These are phyloP conservation scores for Triplophysa yarkandensis DNA, from an alignment of 2,797 vertebrate genomes.

Conservation along the genomic window DNA sequence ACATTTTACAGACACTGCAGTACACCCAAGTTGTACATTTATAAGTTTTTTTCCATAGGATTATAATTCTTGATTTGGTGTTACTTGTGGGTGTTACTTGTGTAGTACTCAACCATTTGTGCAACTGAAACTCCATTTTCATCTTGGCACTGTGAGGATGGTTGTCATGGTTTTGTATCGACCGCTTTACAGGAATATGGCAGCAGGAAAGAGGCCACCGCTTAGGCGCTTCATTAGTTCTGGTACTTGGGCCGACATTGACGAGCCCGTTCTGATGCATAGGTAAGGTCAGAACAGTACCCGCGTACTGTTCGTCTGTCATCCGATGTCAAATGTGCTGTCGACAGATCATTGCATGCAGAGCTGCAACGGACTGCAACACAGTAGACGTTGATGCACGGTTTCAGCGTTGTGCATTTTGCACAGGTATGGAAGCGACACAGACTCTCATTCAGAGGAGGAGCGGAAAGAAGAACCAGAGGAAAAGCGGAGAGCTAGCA, in stretches of 20 bases:
- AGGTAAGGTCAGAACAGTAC: conserved; percentile 79
- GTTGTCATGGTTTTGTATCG: conserved; percentile 53
- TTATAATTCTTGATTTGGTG: neutral
- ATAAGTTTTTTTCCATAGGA: conserved; percentile 2
- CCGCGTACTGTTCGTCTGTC: conserved; percentile 42
- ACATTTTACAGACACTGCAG: neutral
- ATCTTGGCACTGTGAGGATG: conserved; percentile 52
- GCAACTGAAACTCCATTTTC: neutral
- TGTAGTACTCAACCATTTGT: neutral
- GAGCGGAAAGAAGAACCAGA: conserved; percentile 61
- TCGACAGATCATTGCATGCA: neutral
- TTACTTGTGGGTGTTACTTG: neutral
- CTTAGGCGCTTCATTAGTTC: conserved; percentile 90
- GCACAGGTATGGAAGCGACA: conserved; percentile 67
- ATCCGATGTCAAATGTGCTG: conserved; percentile 6
- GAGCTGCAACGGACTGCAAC: neutral
- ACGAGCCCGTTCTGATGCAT: conserved; percentile 75
- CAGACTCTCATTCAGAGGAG: conserved; percentile 68
- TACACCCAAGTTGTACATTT: neutral
- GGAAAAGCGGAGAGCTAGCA: conserved; percentile 76
- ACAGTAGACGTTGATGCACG: neutral
- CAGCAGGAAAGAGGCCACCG: conserved; percentile 86
- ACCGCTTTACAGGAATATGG: conserved; percentile 75
- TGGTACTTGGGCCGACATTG: conserved; percentile 84
- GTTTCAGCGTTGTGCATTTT: conserved; percentile 44